Conservation (phyloP, 2,113 vertebrate species). For the Fulica atra region DNA sequence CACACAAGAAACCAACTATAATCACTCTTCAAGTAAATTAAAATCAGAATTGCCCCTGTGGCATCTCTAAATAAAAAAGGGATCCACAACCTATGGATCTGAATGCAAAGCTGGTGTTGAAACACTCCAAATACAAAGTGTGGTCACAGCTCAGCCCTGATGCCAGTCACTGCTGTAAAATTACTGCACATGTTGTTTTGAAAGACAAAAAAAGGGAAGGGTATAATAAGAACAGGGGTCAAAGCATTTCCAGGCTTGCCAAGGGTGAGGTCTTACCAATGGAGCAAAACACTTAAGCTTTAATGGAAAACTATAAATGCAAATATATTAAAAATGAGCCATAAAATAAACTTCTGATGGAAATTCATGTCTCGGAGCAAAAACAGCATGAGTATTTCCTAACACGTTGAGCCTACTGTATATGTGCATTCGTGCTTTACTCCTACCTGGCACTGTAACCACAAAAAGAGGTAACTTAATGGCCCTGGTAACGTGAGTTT, state of each 20-base stretch:
- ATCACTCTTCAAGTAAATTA: constrained; percentile 6
- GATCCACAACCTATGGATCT: not conserved
- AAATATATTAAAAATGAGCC: not conserved
- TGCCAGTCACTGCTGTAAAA: not conserved
- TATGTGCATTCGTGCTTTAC: not conserved
- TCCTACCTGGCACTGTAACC: not conserved
- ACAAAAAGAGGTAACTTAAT: not conserved
- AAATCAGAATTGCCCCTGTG: constrained; percentile 24
- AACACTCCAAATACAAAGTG: not conserved
- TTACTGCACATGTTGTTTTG: not conserved
- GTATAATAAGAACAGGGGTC: not conserved
- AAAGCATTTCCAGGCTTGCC: not conserved
- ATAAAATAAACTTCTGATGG: not conserved
- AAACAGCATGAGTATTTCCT: not conserved
- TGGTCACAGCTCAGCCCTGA: not conserved
- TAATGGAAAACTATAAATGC: not conserved
- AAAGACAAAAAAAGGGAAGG: not conserved
- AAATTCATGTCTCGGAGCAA: not conserved
- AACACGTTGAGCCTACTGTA: not conserved
- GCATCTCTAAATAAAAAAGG: constrained; percentile 3
- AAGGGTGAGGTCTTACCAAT: not conserved
- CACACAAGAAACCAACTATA: not conserved
- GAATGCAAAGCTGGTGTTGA: not conserved
- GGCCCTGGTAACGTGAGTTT: not conserved
- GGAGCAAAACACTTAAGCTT: not conserved